Evolutionary conservation across 1,140 invertebrate genomes (phyloP).

Genomic region (Linepithema humile): DNA sequence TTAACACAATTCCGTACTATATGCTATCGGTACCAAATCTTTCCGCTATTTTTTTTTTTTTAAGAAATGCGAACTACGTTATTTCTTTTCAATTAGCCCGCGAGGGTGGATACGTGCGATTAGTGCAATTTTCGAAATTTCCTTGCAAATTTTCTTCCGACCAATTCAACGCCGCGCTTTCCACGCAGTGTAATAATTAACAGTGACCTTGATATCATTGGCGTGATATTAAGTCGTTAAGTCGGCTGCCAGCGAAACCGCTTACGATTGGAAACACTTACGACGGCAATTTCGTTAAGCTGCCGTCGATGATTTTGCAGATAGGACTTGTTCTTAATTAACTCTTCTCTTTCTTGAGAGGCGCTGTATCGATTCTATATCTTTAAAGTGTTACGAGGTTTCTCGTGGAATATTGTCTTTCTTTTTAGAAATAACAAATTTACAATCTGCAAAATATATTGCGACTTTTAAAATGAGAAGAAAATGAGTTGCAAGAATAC

Average conservation of each 20-base stretch:
- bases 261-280: slow-evolving; percentile 69
- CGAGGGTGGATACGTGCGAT: neutral
- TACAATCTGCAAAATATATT: neutral
- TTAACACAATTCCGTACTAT: neutral
- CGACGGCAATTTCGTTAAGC: slow-evolving; percentile 68
- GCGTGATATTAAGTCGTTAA: slow-evolving; percentile 68
- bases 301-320: slow-evolving; percentile 39
- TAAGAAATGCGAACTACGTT: neutral
- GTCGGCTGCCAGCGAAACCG: slow-evolving; percentile 40
- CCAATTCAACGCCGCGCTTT: slow-evolving; percentile 5
- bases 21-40: neutral
- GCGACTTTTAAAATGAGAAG: neutral
- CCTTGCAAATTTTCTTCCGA: slow-evolving; percentile 17
- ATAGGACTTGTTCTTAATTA: neutral
- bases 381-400: neutral
- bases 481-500: too few relatives aligned
- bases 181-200: slow-evolving; percentile 60
- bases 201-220: slow-evolving; percentile 35
- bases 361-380: neutral
- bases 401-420: neutral
- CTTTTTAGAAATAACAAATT: neutral
- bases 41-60: neutral
- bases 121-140: slow-evolving; percentile 1
- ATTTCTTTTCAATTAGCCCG: neutral
- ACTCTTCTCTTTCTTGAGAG: neutral